phyloP scores from a whole-genome alignment of 2,113 vertebrate species.

The Oriolus oriolus region DNA sequence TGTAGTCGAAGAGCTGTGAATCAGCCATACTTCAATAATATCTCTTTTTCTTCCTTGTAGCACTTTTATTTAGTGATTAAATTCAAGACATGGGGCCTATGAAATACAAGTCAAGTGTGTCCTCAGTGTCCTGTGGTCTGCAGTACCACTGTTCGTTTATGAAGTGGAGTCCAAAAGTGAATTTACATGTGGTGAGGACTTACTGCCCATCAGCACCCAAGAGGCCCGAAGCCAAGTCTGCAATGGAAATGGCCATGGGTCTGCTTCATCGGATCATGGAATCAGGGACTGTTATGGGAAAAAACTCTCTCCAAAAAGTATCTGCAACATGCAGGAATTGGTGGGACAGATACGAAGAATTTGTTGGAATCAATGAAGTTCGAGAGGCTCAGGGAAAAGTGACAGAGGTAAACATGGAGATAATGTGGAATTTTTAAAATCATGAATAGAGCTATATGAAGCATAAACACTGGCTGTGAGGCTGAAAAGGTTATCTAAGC shows the following conservation, averaged over 20 bases:
- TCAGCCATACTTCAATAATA: neutral
- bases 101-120: conserved; percentile 67
- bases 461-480: neutral
- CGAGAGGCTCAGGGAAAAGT: conserved; percentile 88
- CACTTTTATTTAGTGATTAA: neutral
- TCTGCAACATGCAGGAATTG: conserved; percentile 75
- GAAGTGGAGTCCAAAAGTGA: conserved; percentile 44
- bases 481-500: neutral
- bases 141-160: conserved; percentile 39
- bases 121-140: conserved; percentile 62
- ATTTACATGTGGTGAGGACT: conserved; percentile 37
- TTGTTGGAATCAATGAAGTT: conserved; percentile 92
- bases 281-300: conserved; percentile 75
- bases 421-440: neutral
- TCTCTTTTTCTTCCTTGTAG: neutral
- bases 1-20: neutral
- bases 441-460: neutral
- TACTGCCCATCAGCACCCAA: conserved; percentile 69
- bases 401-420: conserved; percentile 79
- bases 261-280: conserved; percentile 66
- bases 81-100: conserved; percentile 39
- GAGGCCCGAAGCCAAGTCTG: conserved; percentile 49
- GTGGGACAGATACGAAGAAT: conserved; percentile 94
- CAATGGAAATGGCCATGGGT: conserved; percentile 34
- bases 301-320: conserved; percentile 62